Percentiles rank a stretch among this genome's conserved stretches.
Evolutionary conservation across 2,797 vertebrate species (phyloP).

Genomic region (Catharus ustulatus): DNA sequence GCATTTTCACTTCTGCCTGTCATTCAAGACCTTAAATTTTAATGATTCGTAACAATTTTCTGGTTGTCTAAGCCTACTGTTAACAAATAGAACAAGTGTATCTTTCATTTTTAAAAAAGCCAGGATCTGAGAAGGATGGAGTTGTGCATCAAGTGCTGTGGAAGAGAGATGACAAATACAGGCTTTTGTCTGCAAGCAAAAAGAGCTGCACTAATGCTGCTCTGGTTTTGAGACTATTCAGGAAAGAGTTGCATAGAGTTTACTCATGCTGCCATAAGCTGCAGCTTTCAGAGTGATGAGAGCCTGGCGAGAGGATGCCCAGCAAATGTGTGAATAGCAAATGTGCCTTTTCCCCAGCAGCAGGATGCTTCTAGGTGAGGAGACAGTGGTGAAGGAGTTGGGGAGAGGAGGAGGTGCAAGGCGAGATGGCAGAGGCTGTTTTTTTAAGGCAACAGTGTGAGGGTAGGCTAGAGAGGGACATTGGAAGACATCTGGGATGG

Average conservation of each 20-base stretch:
- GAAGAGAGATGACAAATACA: background rate
- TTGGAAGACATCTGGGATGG: background rate
- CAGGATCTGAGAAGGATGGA: background rate
- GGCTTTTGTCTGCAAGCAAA: background rate
- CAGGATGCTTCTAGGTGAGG: background rate
- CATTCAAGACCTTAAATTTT: background rate
- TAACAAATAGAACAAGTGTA: background rate
- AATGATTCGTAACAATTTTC: background rate
- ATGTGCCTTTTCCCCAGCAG: background rate
- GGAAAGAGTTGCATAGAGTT: background rate
- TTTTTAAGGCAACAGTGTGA: background rate
- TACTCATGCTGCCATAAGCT: background rate
- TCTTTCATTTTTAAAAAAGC: background rate
- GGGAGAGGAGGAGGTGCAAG: background rate
- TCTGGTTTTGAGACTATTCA: background rate
- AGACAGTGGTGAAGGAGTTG: background rate
- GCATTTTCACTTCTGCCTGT: constrained; percentile 34
- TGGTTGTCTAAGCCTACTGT: background rate
- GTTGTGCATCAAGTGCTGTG: background rate
- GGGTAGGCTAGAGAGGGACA: background rate
- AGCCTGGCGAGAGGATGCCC: background rate
- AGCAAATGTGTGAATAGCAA: background rate
- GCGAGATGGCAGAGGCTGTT: background rate
- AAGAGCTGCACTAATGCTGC: background rate
- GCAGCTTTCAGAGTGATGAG: background rate